phyloP scores from a whole-genome alignment of 2,797 vertebrate species.

The Amblyopsis hoosieri region DNA sequence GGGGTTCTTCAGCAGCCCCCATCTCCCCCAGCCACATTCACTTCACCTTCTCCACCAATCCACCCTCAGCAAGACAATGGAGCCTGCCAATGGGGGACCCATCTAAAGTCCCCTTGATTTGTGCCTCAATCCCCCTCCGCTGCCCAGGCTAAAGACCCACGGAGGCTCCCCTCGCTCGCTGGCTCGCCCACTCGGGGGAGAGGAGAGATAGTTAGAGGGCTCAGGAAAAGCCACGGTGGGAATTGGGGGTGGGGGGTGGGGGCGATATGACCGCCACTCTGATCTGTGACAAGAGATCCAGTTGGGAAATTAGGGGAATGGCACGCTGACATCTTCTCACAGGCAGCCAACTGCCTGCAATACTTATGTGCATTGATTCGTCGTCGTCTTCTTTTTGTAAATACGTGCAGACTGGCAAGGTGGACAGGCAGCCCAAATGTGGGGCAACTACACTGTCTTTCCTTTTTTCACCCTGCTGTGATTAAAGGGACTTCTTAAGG shows the following conservation, averaged over 20 bases:
- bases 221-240: slow-evolving; percentile 72
- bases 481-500: slow-evolving; percentile 75
- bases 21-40: slow-evolving; percentile 17
- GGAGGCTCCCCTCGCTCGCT: slow-evolving; percentile 69
- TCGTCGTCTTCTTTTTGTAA: slow-evolving; percentile 59
- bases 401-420: slow-evolving; percentile 52
- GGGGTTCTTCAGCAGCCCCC: slow-evolving; percentile 57
- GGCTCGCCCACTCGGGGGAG: slow-evolving; percentile 57
- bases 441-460: slow-evolving; percentile 67
- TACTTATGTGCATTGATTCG: slow-evolving; percentile 66
- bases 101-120: slow-evolving; percentile 77
- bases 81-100: slow-evolving; percentile 71
- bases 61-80: slow-evolving; percentile 76
- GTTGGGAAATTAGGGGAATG: slow-evolving; percentile 73
- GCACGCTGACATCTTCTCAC: slow-evolving; percentile 56
- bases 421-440: slow-evolving; percentile 43
- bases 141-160: slow-evolving; percentile 78
- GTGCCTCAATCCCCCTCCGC: slow-evolving; percentile 43
- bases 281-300: slow-evolving; percentile 83
- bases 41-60: slow-evolving; percentile 69
- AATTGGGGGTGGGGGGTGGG: slow-evolving; percentile 70
- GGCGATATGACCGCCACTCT: slow-evolving; percentile 39
- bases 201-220: slow-evolving; percentile 57
- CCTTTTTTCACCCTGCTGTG: slow-evolving; percentile 45
- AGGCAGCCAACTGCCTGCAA: slow-evolving; percentile 48